A percentile compares a stretch with the other conserved stretches of the same genome.
Evolutionary conservation across 2,113 vertebrate genomes (phyloP).

Genomic region (Eudyptes chrysolophus): DNA sequence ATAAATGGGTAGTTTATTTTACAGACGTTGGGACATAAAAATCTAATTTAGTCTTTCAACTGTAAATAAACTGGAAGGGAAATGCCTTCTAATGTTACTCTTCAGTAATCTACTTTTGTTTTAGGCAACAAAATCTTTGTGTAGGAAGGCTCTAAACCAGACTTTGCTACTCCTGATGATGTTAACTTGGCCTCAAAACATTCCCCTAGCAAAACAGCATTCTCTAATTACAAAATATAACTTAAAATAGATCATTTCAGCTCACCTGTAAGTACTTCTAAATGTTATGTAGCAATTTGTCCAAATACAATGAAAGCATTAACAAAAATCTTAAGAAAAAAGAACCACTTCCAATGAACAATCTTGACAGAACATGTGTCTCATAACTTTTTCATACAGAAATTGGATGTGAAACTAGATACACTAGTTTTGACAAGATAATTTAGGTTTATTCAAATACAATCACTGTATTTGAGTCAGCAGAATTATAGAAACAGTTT

Average conservation of each 20-base stretch:
- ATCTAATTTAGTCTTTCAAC: background rate
- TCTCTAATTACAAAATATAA: background rate
- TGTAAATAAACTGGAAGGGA: slow-evolving; percentile 16
- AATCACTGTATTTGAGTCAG: background rate
- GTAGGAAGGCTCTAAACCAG: background rate
- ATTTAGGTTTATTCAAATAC: background rate
- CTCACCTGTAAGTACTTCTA: background rate
- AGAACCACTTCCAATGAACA: background rate
- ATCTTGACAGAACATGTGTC: background rate
- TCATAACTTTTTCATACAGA: background rate
- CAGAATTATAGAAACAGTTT: background rate
- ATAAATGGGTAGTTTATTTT: background rate
- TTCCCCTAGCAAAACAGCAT: background rate
- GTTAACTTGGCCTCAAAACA: background rate
- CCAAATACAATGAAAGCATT: background rate
- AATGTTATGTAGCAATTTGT: background rate
- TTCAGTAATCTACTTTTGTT: background rate
- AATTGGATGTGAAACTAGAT: background rate
- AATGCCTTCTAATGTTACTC: background rate
- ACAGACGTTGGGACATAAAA: background rate
- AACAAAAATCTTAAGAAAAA: background rate
- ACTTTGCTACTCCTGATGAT: background rate
- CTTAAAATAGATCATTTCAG: background rate
- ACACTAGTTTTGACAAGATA: background rate
- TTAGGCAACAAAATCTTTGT: background rate